Base-by-base conservation (phyloP, 2,113 vertebrate genomes). In the Opisthocomus hoazin region DNA sequence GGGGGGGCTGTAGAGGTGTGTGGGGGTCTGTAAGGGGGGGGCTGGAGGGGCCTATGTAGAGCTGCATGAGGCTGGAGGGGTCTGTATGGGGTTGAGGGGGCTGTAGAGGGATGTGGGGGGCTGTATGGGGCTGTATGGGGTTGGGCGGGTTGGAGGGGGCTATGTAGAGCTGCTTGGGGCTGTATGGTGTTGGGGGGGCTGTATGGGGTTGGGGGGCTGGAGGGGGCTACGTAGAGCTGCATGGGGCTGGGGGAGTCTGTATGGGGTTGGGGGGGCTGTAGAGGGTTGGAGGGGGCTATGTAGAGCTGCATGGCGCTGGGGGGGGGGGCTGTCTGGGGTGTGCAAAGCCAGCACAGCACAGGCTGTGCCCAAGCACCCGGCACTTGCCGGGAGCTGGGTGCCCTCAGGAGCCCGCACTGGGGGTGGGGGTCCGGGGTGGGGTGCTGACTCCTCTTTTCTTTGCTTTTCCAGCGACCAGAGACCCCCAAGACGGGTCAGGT, bases 401-500 rank as follows among this genome's bases (percentile, higher is more conserved):
- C n/a, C 60, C 34, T 15, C 46, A 6, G 53, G 39, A 32, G 21
- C 41, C n/a, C 2, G 0, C 20, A 19, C 27, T 11, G 30, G 18
- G 14, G 12, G 11, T 36, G 22, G 45, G 58, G 34, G 4, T 18
- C 24, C 3, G 0, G 11, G 20, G 18, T 7, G 5, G 13, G 7
- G 8, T 5, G 19, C 57, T 80, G 64, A 81, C 27, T 13, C 43
- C 46, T 5, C 48, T 76, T 50, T 23, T 11, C 50, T 85, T 84
- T 56, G 8, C 34, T 46, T 58, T 41, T 20, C 60, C 54, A 94
- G 95, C 34, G 15, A 1, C 30, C 21, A 1, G 56, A 27, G 11
- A 3, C 60, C 17, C 78, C 39, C 64, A 22, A 22, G 50, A 4
- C 0, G 0, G 54, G 45, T 15, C 60, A 34, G 45, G 3, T 0